phyloP scores from a whole-genome alignment of 2,888 invertebrate genomes.

The Lepidochrysops patricia region DNA sequence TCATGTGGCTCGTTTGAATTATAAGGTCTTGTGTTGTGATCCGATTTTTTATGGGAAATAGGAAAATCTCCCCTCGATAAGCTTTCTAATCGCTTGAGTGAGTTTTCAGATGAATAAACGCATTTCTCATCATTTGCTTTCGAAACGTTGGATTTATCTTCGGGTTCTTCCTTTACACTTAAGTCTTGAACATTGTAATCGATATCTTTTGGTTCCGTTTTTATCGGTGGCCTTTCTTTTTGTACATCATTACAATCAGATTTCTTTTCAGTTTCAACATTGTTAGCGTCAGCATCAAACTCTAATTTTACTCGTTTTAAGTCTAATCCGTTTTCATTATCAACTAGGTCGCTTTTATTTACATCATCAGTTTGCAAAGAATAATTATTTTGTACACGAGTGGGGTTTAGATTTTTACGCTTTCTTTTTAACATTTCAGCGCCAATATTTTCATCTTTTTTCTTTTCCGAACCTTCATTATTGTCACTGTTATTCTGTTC shows the following conservation, averaged over 20 bases:
- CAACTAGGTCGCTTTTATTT: slow-evolving; percentile 34
- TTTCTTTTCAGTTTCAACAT: slow-evolving; percentile 26
- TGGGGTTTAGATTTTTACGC: slow-evolving; percentile 91
- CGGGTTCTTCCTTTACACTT: slow-evolving; percentile 53
- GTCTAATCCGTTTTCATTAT: slow-evolving; percentile 46
- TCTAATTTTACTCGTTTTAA: slow-evolving; percentile 56
- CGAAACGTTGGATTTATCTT: slow-evolving; percentile 46
- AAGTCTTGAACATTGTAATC: slow-evolving; percentile 46
- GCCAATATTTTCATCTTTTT: slow-evolving; percentile 67
- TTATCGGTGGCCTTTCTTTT: slow-evolving; percentile 36
- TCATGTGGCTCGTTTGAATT: slow-evolving; percentile 57
- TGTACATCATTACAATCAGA: slow-evolving; percentile 44
- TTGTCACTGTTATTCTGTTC: slow-evolving; percentile 63
- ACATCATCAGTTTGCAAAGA: slow-evolving; percentile 33
- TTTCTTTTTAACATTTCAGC: slow-evolving; percentile 84
- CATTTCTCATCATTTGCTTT: slow-evolving; percentile 35
- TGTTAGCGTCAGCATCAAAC: slow-evolving; percentile 25
- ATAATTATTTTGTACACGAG: slow-evolving; percentile 77
- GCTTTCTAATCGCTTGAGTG: slow-evolving; percentile 84
- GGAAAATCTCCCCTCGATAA: slow-evolving; percentile 86
- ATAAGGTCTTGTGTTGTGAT: slow-evolving; percentile 44
- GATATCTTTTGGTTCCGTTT: slow-evolving; percentile 45
- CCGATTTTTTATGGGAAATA: slow-evolving; percentile 44
- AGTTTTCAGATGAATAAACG: slow-evolving; percentile 75
- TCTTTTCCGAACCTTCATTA: slow-evolving; percentile 46